Evolutionary conservation across 2,888 invertebrate species (phyloP), one percentile per base, ranked within the genome.

Genomic region (Dolichomitus sp.): DNA sequence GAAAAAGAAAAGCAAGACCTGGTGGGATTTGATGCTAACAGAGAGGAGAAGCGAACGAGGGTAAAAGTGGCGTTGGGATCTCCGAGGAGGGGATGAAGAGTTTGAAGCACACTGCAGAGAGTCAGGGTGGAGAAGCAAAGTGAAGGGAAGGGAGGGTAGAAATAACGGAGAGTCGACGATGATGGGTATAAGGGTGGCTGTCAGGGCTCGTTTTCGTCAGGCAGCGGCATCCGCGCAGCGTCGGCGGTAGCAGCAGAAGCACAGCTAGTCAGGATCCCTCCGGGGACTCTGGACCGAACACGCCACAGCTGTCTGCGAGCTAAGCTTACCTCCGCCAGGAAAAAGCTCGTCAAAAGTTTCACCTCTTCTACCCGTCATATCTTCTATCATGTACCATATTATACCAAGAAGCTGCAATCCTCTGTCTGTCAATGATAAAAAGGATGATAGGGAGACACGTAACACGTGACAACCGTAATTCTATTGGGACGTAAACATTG

Each of bases 171-270:
- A 89, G 88, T 90, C 90, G 89, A 92, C 90, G 92, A 92, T 91
- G 92, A 92, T 91, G 92, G 92, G 91, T 91, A 89, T 92, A 92
- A 92, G 92, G 92, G 90, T 88, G 90, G 89, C 89, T 93, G 93
- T 93, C 93, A 90, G 87, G 86, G 85, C 87, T 90, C 88, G 90
- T 93, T 92, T 90, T 91, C 91, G 91, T 93, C 91, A 92, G 88
- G 85, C 87, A 85, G 75, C 86, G 87, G 74, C 59, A 79, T 78
- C 76, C 80, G 80, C 87, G 88, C 91, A 88, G 88, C 87, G 89
- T 84, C 75, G 81, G 59, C 85, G 88, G 66, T 61, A 68, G 89
- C 90, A 68, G 88, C 90, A 91, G 89, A 91, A 92, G 86, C 92
- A 66, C 50, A 52, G 89, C 91, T 89, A 90, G 88, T 88, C 88